Evolutionary conservation across 1,140 invertebrate species (phyloP).

Genomic region (Riptortus pedestris): DNA sequence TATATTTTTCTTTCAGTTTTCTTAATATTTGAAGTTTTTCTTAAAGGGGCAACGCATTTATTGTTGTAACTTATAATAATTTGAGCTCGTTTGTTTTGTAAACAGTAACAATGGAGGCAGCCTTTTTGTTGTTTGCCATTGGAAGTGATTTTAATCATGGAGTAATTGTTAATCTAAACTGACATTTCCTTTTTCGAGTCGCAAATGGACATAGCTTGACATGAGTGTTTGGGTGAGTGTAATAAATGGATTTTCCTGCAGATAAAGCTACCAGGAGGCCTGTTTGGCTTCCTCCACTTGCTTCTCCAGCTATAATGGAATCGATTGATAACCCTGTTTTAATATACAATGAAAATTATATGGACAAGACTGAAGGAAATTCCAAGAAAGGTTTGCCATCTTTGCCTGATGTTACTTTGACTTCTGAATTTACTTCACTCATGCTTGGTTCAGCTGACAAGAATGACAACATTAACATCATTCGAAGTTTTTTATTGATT

Average conservation of each 20-base stretch:
- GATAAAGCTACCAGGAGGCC: not conserved
- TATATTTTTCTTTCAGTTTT: too few relatives aligned
- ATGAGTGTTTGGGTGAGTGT: too few relatives aligned
- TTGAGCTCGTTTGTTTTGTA: too few relatives aligned
- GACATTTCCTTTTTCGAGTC: too few relatives aligned
- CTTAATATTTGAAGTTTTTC: too few relatives aligned
- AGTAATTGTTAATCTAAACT: too few relatives aligned
- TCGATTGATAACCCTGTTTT: slow-evolving; percentile 31
- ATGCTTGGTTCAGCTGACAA: slow-evolving; percentile 30
- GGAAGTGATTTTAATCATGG: too few relatives aligned
- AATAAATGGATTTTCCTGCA: not conserved
- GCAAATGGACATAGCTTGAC: too few relatives aligned
- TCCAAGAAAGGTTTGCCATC: not conserved
- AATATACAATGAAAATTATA: slow-evolving; percentile 17
- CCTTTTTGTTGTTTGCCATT: too few relatives aligned
- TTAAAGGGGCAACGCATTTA: too few relatives aligned
- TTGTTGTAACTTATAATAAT: too few relatives aligned
- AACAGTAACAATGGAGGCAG: too few relatives aligned
- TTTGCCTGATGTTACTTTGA: slow-evolving; percentile 33
- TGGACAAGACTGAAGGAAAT: not conserved
- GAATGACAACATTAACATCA: slow-evolving; percentile 25
- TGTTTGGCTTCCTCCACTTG: slow-evolving; percentile 2
- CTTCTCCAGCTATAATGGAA: slow-evolving; percentile 33
- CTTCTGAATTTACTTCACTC: slow-evolving; percentile 33
- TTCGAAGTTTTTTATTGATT: slow-evolving; percentile 44